Conservation (phyloP, 2,797 vertebrate species). For the Phyllotis vaccarum region DNA sequence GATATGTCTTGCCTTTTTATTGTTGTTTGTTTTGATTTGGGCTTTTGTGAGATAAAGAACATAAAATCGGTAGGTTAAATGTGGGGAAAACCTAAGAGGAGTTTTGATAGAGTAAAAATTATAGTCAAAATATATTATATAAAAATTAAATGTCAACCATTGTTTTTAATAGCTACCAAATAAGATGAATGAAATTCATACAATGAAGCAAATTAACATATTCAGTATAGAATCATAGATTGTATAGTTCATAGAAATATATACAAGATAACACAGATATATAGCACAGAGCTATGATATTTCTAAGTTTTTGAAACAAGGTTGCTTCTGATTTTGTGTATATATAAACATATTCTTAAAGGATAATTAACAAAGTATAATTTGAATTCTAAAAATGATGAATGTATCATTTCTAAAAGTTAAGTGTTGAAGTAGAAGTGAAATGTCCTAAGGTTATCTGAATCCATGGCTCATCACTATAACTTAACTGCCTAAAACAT, state of each 20-base stretch:
- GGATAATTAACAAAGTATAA: neutral
- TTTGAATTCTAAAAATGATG: neutral
- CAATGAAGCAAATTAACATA: neutral
- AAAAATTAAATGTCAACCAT: neutral
- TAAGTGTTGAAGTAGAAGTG: neutral
- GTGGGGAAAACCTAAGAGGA: neutral
- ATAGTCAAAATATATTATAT: neutral
- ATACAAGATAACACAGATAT: neutral
- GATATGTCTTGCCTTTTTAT: neutral
- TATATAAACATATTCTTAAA: neutral
- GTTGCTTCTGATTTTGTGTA: neutral
- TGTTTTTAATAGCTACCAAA: neutral
- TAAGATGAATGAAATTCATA: neutral
- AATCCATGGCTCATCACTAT: neutral
- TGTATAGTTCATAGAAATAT: neutral
- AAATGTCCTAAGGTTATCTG: neutral
- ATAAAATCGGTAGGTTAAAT: neutral
- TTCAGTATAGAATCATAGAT: neutral
- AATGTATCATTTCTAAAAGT: neutral
- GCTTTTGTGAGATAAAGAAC: neutral
- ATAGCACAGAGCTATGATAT: neutral
- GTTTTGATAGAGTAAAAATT: neutral
- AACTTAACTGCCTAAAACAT: neutral
- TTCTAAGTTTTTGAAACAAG: neutral
- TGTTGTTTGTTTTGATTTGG: neutral